Evolutionary conservation across 2,888 invertebrate species (phyloP), one percentile per base, ranked within the genome.

Genomic region (Drosophila incognita): DNA sequence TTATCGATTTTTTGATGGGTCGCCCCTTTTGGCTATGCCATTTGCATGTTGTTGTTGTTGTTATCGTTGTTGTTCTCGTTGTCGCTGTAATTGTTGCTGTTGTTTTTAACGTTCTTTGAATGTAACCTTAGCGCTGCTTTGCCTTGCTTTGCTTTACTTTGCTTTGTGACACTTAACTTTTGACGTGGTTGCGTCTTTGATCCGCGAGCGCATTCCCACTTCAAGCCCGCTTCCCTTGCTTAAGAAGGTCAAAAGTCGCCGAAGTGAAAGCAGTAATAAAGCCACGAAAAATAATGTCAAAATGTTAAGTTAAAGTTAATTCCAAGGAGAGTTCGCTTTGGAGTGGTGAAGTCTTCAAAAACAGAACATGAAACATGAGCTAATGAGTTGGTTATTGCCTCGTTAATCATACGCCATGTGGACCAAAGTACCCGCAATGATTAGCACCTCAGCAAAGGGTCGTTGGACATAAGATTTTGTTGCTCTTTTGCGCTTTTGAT

Each of bases 151-250:
- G 53, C 71, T 75, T 61, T 71, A 56, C 64, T 80, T 71, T 74
- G 78, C 74, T 78, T 76, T 84, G 87, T 78, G 87, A 84, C 84
- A 87, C 87, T 87, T 84, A 87, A 82, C 85, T 81, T 84, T 87
- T 79, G 78, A 76, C 82, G 78, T 75, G 75, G 82, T 82, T 74
- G 78, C 82, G 74, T 84, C 78, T 87, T 81, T 87, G 76, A 80
- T 80, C 80, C 74, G 80, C 78, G 57, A 75, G 35, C 49, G 54
- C 42, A 29, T 40, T 46, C 40, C 15, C 36, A 70, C 10, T 29
- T 7, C 48, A 24, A 18, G 36, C 8, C 27, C 11, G 2, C 33
- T 36, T 21, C 33, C 31, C 7, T 15, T 57, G 36, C 36, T n/a
- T 2, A 48, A 59, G 74, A 77, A 78, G 77, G 78, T 77, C 77